Base-by-base conservation (phyloP, 2,888 invertebrate genomes). In the Chromoteleia sp. region DNA sequence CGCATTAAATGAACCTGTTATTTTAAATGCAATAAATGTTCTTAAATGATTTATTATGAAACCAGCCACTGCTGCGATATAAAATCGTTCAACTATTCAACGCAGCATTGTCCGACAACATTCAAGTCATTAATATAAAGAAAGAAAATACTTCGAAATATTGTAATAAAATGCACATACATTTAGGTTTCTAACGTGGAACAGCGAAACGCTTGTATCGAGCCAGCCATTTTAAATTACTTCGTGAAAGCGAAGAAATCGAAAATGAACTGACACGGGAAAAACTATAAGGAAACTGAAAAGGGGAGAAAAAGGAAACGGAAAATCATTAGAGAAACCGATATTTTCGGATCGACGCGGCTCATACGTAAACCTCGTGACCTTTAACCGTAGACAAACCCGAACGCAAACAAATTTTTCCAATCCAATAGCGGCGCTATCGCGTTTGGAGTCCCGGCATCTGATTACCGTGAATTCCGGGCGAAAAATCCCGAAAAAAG, bases 1-100 rank as follows among this genome's bases (percentile, higher is more conserved):
- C 39, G 41, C 19, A 29, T 52, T 61, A 39, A 59, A 52, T 71
- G 71, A 73, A 61, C 61, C 43, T 61, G 73, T 61, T 61, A 73
- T 61, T 73, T 61, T 33, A 52, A 73, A 61, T 54, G 73, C 36
- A 33, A 52, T 61, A 61, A 73, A 73, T 39, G 61, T 73, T 71
- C 21, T 33, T 4, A 33, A 52, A 73, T 73, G 59, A 73, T 73
- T 59, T 73, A 73, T 73, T 61, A 33, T 21, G 33, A 71, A 59
- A 59, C 41, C 59, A 19, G 25, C 12, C n/a, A 33, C 5, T n/a
- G 48, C 1, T 29, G 71, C 45, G 50, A 71, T 50, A 71, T 50
- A 50, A 59, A 59, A 30, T 41, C 59, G 59, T 19, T 71, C 39
- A 50, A 41, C 48, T 71, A 59, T 41, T 71, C 36, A 71, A 50